Conservation (phyloP, 2,797 vertebrate species). For the Oryzias dopingdopingensis region DNA sequence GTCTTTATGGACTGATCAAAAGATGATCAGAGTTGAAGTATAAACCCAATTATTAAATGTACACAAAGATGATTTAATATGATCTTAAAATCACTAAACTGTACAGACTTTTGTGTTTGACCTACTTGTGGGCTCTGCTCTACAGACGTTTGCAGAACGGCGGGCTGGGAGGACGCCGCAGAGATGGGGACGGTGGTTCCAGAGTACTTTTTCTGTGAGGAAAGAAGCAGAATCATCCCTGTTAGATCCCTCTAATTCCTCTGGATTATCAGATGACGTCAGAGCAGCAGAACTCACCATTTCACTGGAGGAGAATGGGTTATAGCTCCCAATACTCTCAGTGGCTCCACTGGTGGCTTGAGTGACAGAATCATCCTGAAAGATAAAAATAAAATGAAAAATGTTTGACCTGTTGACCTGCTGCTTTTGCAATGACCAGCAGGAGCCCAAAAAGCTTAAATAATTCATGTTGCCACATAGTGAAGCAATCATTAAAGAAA, state of each 20-base stretch:
- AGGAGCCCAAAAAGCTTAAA: too few species aligned
- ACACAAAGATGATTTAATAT: too few species aligned
- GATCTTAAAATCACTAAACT: too few species aligned
- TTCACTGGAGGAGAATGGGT: constrained; percentile 69
- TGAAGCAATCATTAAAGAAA: too few species aligned
- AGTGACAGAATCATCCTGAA: constrained; percentile 77
- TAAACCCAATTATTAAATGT: too few species aligned
- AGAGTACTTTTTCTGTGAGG: constrained; percentile 54
- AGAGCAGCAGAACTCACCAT: constrained; percentile 46
- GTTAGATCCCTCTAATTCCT: not conserved
- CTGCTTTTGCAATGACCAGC: too few species aligned
- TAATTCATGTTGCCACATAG: too few species aligned
- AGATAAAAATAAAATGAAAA: constrained; percentile 1
- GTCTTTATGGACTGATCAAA: too few species aligned
- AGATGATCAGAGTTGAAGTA: too few species aligned
- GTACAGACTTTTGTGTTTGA: not conserved
- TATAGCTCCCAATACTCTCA: constrained; percentile 61
- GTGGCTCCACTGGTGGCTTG: constrained; percentile 52
- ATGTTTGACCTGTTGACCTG: too few species aligned
- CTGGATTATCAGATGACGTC: too few species aligned
- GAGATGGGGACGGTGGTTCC: constrained; percentile 82
- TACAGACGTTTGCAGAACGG: constrained; percentile 88
- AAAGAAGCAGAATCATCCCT: not conserved
- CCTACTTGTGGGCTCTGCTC: constrained; percentile 88
- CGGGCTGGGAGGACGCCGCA: constrained; percentile 82